Base-by-base conservation (phyloP, 2,797 vertebrate genomes). In the Brachyalestes nurse region DNA sequence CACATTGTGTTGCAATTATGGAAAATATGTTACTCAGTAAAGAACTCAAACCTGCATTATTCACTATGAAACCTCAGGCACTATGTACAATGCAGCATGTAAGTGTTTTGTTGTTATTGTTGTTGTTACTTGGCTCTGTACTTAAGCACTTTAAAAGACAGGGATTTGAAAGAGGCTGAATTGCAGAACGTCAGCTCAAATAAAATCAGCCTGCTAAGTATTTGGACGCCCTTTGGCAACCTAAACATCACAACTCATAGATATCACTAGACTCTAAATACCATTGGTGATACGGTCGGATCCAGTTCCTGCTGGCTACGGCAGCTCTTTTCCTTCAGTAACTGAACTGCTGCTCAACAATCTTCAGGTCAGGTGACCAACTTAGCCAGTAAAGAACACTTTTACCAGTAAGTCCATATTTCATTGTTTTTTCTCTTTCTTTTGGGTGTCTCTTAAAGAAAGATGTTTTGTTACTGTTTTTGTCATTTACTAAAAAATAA, bases 1-100 rank as follows among this genome's bases (percentile, higher is more conserved):
- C 34, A 64, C 25, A 55, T 38, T 76, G 47, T 81, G 57, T 71
- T 81, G 70, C 67, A 55, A 13, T 77, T 55, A 75, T 67, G 40
- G 55, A 75, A 62, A 71, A 53, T 21, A 47, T 45, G 62, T 75
- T 45, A 8, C 42, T 75, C n/a, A 21, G 1, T 47, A 45, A 74
- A 67, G 23, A 61, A 17, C 23, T 74, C 51, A 51, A 75, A 16
- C 17, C 61, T 73, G 57, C 16, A 60, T 61, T 70, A 51, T 25
- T 5, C 58, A 62, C 40, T 58, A 23, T 69, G 57, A 75, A 62
- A 42, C 13, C 45, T 21, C 17, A 38, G 14, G 42, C 72, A 61
- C 47, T 51, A 51, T 51, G 21, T 25, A 57, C 25, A 60, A 55
- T 69, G 55, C 45, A 75, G 79, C 34, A 7, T 71, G n/a, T 53